Evolutionary conservation across 2,888 invertebrate genomes (phyloP).

Genomic region (Stenolophus ochropezus): DNA sequence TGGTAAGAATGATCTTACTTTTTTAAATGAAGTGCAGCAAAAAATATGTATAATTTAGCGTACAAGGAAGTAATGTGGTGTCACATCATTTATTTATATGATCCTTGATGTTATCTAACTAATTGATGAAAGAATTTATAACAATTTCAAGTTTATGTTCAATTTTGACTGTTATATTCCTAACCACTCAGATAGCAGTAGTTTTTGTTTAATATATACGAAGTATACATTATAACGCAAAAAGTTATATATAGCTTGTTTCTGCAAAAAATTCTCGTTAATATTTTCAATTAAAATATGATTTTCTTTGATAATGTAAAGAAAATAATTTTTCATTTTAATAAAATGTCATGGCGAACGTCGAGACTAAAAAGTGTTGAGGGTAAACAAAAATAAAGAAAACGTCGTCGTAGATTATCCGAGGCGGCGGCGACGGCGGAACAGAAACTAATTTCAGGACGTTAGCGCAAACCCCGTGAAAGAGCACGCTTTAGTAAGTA

Average conservation of each 20-base stretch:
- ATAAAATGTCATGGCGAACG: background rate
- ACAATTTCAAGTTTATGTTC: too few relatives aligned
- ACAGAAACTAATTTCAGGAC: slow-evolving; percentile 29
- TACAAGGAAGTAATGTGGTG: too few relatives aligned
- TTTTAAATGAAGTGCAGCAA: too few relatives aligned
- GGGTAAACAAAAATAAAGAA: slow-evolving; percentile 25
- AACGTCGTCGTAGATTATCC: slow-evolving; percentile 11
- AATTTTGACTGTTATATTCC: too few relatives aligned
- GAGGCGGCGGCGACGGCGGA: background rate
- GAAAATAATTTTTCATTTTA: slow-evolving; percentile 38
- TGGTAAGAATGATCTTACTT: too few relatives aligned
- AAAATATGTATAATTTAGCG: too few relatives aligned
- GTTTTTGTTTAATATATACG: too few relatives aligned
- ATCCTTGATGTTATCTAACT: too few relatives aligned
- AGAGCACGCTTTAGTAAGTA: slow-evolving; percentile 22
- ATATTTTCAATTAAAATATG: slow-evolving; percentile 12
- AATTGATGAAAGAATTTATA: too few relatives aligned
- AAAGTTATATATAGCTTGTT: background rate
- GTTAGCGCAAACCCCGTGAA: slow-evolving; percentile 15
- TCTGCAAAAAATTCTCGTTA: background rate
- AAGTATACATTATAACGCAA: too few relatives aligned
- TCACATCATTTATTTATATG: too few relatives aligned
- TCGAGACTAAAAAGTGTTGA: background rate
- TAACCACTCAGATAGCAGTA: too few relatives aligned
- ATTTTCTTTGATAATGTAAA: slow-evolving; percentile 9